phyloP scores from a whole-genome alignment of 2,797 vertebrate species.

The Chlorospingus semifuscus region DNA sequence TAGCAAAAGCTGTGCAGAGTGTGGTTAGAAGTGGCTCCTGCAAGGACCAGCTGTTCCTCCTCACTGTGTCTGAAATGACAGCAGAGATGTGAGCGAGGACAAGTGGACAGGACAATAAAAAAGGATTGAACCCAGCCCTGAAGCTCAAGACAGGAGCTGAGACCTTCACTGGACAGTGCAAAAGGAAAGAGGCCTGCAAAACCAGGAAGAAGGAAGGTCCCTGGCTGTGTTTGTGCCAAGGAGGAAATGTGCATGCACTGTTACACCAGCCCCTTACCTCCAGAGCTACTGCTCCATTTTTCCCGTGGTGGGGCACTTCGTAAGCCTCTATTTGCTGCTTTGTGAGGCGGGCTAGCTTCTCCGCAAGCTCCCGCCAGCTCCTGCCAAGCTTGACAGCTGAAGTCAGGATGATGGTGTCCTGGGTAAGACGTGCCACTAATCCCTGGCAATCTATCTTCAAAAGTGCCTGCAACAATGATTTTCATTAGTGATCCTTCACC shows the following conservation, averaged over 20 bases:
- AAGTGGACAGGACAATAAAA: background rate
- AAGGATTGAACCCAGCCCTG: background rate
- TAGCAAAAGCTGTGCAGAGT: background rate
- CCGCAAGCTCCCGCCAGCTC: constrained; percentile 91
- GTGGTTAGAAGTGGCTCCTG: background rate
- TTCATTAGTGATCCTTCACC: background rate
- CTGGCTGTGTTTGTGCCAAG: background rate
- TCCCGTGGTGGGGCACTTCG: constrained; percentile 87
- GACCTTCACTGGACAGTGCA: background rate
- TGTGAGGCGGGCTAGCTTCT: constrained; percentile 86
- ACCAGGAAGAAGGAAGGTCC: background rate
- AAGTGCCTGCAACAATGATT: constrained; percentile 81
- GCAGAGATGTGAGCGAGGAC: background rate
- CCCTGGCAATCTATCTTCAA: constrained; percentile 90
- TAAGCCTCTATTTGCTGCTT: constrained; percentile 87
- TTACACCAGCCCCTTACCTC: constrained; percentile 78
- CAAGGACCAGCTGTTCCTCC: background rate
- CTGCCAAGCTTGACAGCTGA: constrained; percentile 91
- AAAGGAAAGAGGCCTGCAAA: background rate
- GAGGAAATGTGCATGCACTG: background rate
- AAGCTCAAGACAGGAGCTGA: background rate
- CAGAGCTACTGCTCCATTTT: constrained; percentile 76
- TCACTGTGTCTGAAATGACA: background rate
- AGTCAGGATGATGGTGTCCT: constrained; percentile 90
- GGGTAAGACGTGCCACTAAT: constrained; percentile 85